phyloP scores from a whole-genome alignment of 2,113 vertebrate genomes.

The Hippocampus abdominalis region DNA sequence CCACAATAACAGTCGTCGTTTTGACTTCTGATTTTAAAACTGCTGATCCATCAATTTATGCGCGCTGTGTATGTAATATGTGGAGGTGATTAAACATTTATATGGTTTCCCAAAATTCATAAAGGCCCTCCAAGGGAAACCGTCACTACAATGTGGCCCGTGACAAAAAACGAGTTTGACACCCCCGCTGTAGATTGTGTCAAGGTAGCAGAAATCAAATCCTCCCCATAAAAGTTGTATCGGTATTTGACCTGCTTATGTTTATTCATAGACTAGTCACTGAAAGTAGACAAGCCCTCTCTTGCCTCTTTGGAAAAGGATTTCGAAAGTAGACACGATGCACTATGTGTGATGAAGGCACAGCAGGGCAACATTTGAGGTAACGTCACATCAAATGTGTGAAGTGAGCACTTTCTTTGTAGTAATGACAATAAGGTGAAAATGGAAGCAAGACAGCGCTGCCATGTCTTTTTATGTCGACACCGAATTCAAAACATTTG shows the following conservation, averaged over 20 bases:
- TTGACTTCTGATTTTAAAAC: too few relatives aligned
- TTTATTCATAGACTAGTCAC: not conserved
- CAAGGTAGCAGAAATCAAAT: not conserved
- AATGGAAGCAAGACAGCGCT: not conserved
- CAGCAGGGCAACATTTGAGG: constrained; percentile 1
- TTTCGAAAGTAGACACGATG: constrained; percentile 20
- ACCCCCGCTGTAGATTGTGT: too few relatives aligned
- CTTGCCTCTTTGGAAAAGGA: not conserved
- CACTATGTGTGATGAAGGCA: constrained; percentile 4
- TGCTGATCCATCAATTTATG: too few relatives aligned
- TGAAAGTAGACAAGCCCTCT: not conserved
- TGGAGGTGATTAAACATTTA: too few relatives aligned
- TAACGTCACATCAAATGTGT: constrained; percentile 4
- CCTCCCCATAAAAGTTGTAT: not conserved
- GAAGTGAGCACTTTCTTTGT: constrained; percentile 4
- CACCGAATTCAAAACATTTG: constrained; percentile 5
- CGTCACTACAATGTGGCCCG: too few relatives aligned
- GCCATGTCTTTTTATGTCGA: constrained; percentile 7
- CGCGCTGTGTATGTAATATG: too few relatives aligned
- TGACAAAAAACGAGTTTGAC: too few relatives aligned
- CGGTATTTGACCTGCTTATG: not conserved
- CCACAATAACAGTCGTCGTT: too few relatives aligned
- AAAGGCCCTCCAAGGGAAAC: too few relatives aligned
- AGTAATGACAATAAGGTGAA: not conserved
- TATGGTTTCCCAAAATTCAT: too few relatives aligned